phyloP scores from a whole-genome alignment of 2,888 invertebrate genomes.

The Phyllotreta cruciferae region DNA sequence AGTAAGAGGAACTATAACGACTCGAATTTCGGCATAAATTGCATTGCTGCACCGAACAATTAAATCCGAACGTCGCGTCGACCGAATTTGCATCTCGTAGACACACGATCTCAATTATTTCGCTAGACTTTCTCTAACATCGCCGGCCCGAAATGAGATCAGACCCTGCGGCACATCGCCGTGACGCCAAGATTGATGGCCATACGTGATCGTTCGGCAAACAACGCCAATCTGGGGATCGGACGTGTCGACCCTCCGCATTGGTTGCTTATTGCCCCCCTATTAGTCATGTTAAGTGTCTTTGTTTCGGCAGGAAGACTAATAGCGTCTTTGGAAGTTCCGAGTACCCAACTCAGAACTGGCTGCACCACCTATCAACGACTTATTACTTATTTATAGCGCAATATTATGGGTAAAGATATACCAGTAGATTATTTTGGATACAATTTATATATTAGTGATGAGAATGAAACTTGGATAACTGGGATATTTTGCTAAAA shows the following conservation, averaged over 20 bases:
- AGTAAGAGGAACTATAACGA: not conserved
- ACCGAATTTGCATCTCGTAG: slow-evolving; percentile 17
- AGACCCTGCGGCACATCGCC: slow-evolving; percentile 17
- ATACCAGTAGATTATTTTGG: no score
- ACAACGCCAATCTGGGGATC: slow-evolving; percentile 53
- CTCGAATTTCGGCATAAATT: slow-evolving; percentile 8
- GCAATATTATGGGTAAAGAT: no score
- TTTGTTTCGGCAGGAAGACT: slow-evolving; percentile 32
- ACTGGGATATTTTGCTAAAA: no score
- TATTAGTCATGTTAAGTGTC: slow-evolving; percentile 43
- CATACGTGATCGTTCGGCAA: slow-evolving; percentile 54
- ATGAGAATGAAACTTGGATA: no score
- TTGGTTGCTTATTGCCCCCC: slow-evolving; percentile 46
- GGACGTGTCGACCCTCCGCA: slow-evolving; percentile 51
- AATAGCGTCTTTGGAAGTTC: slow-evolving; percentile 27
- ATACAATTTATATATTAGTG: no score
- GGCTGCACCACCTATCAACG: not conserved
- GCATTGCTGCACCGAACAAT: slow-evolving; percentile 21
- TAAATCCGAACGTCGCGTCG: slow-evolving; percentile 3
- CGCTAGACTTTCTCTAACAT: slow-evolving; percentile 10
- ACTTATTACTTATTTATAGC: no score
- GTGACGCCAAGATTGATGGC: slow-evolving; percentile 51
- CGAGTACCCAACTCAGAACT: slow-evolving; percentile 16
- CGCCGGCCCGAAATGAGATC: slow-evolving; percentile 19
- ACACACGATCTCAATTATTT: slow-evolving; percentile 24